A percentile compares a stretch with the other conserved stretches of the same genome.
These are phyloP conservation scores for Melikaiella ostensackeni DNA, from an alignment of 2,888 invertebrate genomes.

Conservation along the genomic window DNA sequence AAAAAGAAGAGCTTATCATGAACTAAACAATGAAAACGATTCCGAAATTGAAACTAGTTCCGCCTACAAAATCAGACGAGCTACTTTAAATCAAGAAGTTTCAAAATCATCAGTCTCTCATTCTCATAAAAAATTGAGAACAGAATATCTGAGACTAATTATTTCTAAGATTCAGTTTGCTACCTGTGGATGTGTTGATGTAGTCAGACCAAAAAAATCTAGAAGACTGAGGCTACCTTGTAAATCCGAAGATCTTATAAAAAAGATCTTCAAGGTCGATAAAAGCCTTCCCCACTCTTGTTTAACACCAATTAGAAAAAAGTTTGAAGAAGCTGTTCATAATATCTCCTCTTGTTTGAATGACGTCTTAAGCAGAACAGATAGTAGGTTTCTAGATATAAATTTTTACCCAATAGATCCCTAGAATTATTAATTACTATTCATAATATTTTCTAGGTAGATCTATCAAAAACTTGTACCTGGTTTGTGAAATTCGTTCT, in stretches of 20 bases:
- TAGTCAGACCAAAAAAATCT: slow-evolving; percentile 20
- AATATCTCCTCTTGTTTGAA: slow-evolving; percentile 58
- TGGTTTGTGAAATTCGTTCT: slow-evolving; percentile 59
- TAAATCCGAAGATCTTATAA: slow-evolving; percentile 52
- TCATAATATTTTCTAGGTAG: neutral
- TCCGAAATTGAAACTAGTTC: neutral
- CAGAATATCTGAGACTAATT: slow-evolving; percentile 38
- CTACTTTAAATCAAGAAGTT: neutral
- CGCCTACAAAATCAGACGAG: neutral
- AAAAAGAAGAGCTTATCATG: neutral
- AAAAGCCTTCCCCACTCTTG: slow-evolving; percentile 48
- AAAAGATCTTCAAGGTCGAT: slow-evolving; percentile 55
- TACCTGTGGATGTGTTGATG: slow-evolving; percentile 27
- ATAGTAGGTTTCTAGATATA: neutral
- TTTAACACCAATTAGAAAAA: slow-evolving; percentile 47
- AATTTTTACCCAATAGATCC: neutral
- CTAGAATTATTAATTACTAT: no score
- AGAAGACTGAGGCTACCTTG: slow-evolving; percentile 57
- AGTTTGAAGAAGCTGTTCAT: slow-evolving; percentile 50
- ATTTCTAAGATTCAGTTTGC: neutral
- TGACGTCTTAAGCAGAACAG: slow-evolving; percentile 47
- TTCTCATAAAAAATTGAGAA: slow-evolving; percentile 29
- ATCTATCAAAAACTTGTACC: slow-evolving; percentile 39
- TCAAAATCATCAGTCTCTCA: neutral
- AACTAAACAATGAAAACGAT: neutral